phyloP scores from a whole-genome alignment of 2,888 invertebrate genomes.

The Cephus rjabovi region DNA sequence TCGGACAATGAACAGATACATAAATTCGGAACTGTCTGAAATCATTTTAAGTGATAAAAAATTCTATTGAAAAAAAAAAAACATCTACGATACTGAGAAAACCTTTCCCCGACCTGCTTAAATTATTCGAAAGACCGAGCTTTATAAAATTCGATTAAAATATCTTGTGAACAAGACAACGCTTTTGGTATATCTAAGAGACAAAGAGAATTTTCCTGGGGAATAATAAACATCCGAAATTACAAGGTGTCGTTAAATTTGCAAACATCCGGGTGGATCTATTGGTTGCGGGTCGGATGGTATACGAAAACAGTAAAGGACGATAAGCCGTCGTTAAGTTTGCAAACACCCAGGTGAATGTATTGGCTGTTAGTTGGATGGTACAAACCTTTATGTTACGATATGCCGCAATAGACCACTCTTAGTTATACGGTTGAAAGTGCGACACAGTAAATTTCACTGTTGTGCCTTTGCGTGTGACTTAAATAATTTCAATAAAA shows the following conservation, averaged over 20 bases:
- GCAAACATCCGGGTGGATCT: slow-evolving; percentile 21
- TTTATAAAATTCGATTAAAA: neutral
- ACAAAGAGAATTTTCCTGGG: slow-evolving; percentile 9
- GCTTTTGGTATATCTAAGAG: slow-evolving; percentile 16
- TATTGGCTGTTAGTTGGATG: no score
- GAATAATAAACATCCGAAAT: slow-evolving; percentile 22
- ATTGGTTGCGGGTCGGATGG: neutral
- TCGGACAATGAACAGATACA: neutral
- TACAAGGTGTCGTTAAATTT: slow-evolving; percentile 29
- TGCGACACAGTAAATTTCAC: no score
- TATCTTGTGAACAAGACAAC: neutral
- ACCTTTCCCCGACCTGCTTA: no score
- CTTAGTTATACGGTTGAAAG: no score
- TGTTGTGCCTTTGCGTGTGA: no score
- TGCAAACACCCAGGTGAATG: slow-evolving; percentile 33
- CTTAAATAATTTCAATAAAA: no score
- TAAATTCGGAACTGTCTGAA: neutral
- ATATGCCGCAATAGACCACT: no score
- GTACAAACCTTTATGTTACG: no score
- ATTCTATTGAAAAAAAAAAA: neutral
- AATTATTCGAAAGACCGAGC: neutral
- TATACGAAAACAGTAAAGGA: slow-evolving; percentile 13
- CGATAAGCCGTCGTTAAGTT: slow-evolving; percentile 40
- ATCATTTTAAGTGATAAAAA: neutral
- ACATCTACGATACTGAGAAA: neutral